These are phyloP conservation scores for Anarsia innoxiella DNA, from an alignment of 2,888 invertebrate species.

Conservation along the genomic window DNA sequence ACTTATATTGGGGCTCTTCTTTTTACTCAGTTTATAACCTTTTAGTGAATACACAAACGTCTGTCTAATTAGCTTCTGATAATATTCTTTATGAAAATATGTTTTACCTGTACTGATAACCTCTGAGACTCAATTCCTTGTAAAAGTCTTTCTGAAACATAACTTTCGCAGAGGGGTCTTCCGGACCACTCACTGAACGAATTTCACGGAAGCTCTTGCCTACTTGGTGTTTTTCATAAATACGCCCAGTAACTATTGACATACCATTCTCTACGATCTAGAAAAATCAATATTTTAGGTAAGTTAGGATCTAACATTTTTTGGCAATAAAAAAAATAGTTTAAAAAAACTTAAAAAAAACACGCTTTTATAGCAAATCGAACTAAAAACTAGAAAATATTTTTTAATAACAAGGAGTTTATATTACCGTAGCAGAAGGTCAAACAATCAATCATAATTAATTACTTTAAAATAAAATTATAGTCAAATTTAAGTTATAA, in stretches of 20 bases:
- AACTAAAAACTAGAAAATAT: too few species aligned
- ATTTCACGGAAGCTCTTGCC: background rate
- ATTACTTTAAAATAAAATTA: too few species aligned
- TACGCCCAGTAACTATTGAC: background rate
- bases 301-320: background rate
- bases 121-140: constrained; percentile 75
- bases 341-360: too few species aligned
- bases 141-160: constrained; percentile 2
- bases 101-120: constrained; percentile 77
- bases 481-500: too few species aligned
- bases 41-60: background rate
- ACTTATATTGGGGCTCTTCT: too few species aligned
- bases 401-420: too few species aligned
- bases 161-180: background rate
- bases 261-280: background rate
- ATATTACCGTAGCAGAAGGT: too few species aligned
- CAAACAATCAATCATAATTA: too few species aligned
- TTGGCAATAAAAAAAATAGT: background rate
- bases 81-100: background rate
- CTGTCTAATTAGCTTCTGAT: background rate
- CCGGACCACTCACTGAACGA: background rate
- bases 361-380: too few species aligned
- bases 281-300: background rate
- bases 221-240: background rate
- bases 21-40: too few species aligned